Percentiles rank a stretch among this genome's conserved stretches.
These are phyloP conservation scores for Zonitis immaculata DNA, from an alignment of 2,888 invertebrate genomes.

Conservation along the genomic window DNA sequence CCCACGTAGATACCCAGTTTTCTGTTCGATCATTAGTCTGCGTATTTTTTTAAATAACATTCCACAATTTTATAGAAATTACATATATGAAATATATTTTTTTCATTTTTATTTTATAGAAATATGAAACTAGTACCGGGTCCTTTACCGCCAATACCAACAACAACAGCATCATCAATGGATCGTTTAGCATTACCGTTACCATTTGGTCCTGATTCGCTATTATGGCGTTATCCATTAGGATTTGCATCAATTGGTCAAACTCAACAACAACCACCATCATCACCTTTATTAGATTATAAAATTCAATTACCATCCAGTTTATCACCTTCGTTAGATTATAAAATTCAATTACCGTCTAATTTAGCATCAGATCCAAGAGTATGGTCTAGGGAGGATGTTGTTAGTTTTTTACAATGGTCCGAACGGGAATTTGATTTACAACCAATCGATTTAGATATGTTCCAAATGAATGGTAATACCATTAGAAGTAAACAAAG, in stretches of 20 bases:
- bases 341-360: slow-evolving; percentile 81
- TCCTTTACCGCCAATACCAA: slow-evolving; percentile 46
- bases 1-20: slow-evolving; percentile 23
- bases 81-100: too few relatives aligned
- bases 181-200: slow-evolving; percentile 71
- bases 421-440: slow-evolving; percentile 89
- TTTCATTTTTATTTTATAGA: too few relatives aligned
- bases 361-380: slow-evolving; percentile 83
- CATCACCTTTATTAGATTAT: slow-evolving; percentile 74
- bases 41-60: slow-evolving; percentile 24
- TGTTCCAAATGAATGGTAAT: slow-evolving; percentile 93
- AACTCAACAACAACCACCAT: slow-evolving; percentile 57
- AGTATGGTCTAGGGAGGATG: slow-evolving; percentile 87
- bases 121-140: slow-evolving; percentile 55
- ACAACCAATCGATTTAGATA: slow-evolving; percentile 86
- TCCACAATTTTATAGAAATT: slow-evolving; percentile 1
- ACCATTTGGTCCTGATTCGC: slow-evolving; percentile 71
- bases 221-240: slow-evolving; percentile 83
- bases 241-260: slow-evolving; percentile 66
- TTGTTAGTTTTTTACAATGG: slow-evolving; percentile 81
- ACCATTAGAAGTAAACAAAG: background rate
- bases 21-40: slow-evolving; percentile 24
- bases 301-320: slow-evolving; percentile 81
- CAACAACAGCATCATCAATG: slow-evolving; percentile 57
- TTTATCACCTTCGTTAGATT: slow-evolving; percentile 74